These are phyloP conservation scores for Pseudorectes ferrugineus DNA, from an alignment of 2,113 vertebrate genomes.

Conservation along the genomic window DNA sequence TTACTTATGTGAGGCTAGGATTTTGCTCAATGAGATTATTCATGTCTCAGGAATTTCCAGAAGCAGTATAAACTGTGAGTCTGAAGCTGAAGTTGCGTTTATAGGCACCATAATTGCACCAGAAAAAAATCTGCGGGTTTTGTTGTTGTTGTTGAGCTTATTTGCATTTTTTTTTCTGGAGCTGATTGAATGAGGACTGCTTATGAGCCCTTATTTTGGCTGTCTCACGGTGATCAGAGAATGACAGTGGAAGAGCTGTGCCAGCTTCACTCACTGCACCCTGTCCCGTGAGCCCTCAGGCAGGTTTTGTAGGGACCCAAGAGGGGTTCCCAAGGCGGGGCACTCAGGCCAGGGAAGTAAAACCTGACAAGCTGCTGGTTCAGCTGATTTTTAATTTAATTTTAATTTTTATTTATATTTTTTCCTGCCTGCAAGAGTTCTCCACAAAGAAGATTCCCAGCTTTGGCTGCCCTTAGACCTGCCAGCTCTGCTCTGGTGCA, in stretches of 20 bases:
- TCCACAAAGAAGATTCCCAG: neutral
- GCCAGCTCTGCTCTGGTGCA: neutral
- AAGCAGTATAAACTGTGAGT: neutral
- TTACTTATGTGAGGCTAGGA: neutral
- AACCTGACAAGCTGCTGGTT: neutral
- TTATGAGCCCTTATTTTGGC: slow-evolving; percentile 9
- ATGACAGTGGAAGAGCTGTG: neutral
- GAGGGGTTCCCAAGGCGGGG: neutral
- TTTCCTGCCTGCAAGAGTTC: neutral
- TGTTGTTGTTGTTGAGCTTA: neutral
- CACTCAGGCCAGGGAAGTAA: neutral
- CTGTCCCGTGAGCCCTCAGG: neutral
- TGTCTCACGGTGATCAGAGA: neutral
- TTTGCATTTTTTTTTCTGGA: slow-evolving; percentile 33
- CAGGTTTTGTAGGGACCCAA: neutral
- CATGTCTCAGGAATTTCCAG: neutral
- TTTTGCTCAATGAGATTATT: slow-evolving; percentile 6
- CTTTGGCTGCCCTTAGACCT: neutral
- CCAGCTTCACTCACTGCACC: neutral
- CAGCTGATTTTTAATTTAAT: neutral
- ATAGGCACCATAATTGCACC: neutral
- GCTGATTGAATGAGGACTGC: neutral
- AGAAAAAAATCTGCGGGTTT: neutral
- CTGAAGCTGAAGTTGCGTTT: neutral
- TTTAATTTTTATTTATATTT: neutral